phyloP scores from a whole-genome alignment of 1,140 invertebrate species.

The Alviniconcha marisindica region DNA sequence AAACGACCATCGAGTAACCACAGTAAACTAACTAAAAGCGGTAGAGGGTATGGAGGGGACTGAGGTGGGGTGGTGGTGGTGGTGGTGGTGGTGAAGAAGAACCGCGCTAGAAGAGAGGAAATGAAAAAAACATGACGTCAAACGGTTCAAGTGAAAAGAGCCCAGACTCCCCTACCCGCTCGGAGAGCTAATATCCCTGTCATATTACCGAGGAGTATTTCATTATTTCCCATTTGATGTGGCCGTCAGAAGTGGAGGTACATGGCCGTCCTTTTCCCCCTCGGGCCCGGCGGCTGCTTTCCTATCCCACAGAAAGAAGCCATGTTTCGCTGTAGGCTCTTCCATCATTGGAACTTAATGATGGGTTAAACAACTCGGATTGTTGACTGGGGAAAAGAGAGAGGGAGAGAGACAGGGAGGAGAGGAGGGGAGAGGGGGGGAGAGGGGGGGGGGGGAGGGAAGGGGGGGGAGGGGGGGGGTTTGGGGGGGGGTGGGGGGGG shows the following conservation, averaged over 20 bases:
- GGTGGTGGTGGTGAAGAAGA: too few species aligned
- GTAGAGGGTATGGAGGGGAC: not conserved
- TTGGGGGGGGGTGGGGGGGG: not conserved
- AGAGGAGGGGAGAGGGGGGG: not conserved
- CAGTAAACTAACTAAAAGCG: too few species aligned
- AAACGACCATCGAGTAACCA: too few species aligned
- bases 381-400: slow-evolving; percentile 1
- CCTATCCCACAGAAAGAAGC: not conserved
- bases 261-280: not conserved
- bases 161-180: too few species aligned
- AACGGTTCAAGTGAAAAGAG: too few species aligned
- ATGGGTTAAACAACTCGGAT: slow-evolving; percentile 15
- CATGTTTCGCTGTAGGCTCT: slow-evolving; percentile 23
- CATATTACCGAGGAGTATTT: not conserved
- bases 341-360: slow-evolving; percentile 32
- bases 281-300: not conserved
- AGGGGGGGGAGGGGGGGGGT: not conserved
- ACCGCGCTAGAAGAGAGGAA: too few species aligned
- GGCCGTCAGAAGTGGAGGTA: slow-evolving; percentile 3
- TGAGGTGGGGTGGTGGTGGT: not conserved
- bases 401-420: not conserved
- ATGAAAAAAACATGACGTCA: not conserved
- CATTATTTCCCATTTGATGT: slow-evolving; percentile 19
- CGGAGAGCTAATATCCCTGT: too few species aligned
- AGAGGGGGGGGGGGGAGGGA: not conserved